phyloP scores from a whole-genome alignment of 2,888 invertebrate genomes.

The Xanthostigma xanthostigma region DNA sequence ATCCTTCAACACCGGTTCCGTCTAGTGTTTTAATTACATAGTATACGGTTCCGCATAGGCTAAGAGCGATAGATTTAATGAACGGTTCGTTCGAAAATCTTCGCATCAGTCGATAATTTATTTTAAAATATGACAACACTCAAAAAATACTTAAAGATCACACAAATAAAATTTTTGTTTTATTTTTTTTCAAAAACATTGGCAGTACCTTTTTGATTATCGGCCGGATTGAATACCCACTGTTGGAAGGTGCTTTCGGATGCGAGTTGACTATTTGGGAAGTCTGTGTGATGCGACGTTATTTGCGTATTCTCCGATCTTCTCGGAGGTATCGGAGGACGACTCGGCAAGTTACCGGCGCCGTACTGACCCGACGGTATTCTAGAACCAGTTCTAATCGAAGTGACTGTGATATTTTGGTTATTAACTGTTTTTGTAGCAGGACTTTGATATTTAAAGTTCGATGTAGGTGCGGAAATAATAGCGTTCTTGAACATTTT shows the following conservation, averaged over 20 bases:
- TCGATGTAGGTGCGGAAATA: conserved; percentile 22
- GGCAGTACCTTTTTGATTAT: conserved; percentile 12
- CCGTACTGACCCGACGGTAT: conserved; percentile 25
- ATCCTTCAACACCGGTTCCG: too few species aligned
- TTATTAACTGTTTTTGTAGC: conserved; percentile 34
- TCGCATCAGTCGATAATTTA: too few species aligned
- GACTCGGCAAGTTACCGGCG: conserved; percentile 19
- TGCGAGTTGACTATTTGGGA: conserved; percentile 7
- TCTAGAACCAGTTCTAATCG: conserved; percentile 43
- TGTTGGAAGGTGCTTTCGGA: conserved; percentile 26
- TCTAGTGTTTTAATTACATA: too few species aligned
- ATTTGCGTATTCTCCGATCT: conserved; percentile 23
- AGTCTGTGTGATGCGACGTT: neutral
- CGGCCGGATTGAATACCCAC: conserved; percentile 28
- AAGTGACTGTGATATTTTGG: conserved; percentile 43
- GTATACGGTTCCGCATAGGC: too few species aligned
- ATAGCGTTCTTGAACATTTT: conserved; percentile 24
- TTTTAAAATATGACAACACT: too few species aligned
- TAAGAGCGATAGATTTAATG: too few species aligned
- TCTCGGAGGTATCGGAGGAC: conserved; percentile 34
- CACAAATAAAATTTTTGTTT: too few species aligned
- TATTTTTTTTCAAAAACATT: neutral
- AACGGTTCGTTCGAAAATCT: too few species aligned
- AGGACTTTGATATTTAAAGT: conserved; percentile 22
- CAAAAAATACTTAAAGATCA: too few species aligned